Conservation (phyloP, 2,888 invertebrate species). For the Brassicogethes aeneus region DNA sequence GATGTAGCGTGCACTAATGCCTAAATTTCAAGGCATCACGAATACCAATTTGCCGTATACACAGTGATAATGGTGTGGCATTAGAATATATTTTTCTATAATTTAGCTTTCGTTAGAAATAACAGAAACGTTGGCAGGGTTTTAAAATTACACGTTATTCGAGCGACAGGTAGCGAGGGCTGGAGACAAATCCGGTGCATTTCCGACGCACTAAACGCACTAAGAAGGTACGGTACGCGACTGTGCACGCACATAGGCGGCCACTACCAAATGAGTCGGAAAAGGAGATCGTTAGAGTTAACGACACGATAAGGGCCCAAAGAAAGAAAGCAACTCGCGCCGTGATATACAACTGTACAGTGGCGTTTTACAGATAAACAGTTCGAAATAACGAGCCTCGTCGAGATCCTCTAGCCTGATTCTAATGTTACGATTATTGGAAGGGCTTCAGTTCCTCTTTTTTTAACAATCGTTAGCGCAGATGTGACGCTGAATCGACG, state of each 20-base stretch:
- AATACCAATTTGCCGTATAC: neutral
- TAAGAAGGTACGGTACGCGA: conserved; percentile 5
- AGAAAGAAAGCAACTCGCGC: neutral
- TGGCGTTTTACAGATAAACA: conserved; percentile 25
- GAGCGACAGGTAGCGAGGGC: too few species aligned
- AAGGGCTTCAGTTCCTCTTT: neutral
- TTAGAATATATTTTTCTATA: too few species aligned
- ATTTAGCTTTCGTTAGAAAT: too few species aligned
- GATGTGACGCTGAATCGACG: too few species aligned
- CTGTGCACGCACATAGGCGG: conserved; percentile 15
- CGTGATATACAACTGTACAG: conserved; percentile 9
- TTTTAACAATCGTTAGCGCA: too few species aligned
- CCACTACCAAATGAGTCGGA: conserved; percentile 31
- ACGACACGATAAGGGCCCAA: conserved; percentile 31
- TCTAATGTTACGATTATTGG: conserved; percentile 10
- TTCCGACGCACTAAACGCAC: conserved; percentile 10
- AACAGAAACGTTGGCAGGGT: too few species aligned
- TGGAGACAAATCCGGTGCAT: neutral
- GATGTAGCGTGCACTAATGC: neutral
- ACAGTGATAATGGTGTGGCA: neutral
- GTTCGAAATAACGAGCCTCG: conserved; percentile 14
- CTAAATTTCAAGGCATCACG: neutral
- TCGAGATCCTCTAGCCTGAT: conserved; percentile 6
- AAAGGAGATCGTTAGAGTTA: conserved; percentile 36
- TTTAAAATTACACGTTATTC: too few species aligned